Evolutionary conservation across 2,113 vertebrate species (phyloP).

Genomic region (Pituophis catenifer): DNA sequence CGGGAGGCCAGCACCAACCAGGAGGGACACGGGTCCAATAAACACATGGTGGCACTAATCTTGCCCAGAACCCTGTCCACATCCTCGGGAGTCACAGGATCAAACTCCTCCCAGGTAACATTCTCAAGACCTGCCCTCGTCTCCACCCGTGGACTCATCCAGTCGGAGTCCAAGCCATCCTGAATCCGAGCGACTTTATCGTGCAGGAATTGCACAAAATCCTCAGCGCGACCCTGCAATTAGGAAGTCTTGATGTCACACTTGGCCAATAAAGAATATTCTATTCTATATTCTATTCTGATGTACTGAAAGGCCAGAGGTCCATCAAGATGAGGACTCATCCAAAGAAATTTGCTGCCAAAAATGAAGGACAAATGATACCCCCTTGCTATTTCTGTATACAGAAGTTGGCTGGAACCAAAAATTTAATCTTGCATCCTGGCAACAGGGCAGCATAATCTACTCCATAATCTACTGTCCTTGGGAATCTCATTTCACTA

Average conservation of each 20-base stretch:
- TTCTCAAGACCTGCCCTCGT: no score
- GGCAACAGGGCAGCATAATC: neutral
- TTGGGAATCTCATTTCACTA: neutral
- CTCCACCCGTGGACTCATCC: no score
- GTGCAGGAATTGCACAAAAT: no score
- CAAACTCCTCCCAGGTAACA: no score
- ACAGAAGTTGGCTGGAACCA: neutral
- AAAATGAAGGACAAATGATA: neutral
- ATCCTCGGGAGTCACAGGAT: no score
- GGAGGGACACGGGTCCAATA: no score
- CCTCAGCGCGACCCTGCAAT: no score
- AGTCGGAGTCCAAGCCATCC: no score
- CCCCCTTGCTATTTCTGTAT: neutral
- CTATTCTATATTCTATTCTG: neutral
- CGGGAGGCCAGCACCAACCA: no score
- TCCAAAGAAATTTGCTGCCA: neutral
- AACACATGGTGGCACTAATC: no score
- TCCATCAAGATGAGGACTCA: neutral
- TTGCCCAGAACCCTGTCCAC: no score
- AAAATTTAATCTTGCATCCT: neutral
- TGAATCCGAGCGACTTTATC: no score
- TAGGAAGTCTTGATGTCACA: neutral
- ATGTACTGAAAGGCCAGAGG: neutral
- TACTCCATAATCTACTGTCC: neutral
- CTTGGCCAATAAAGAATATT: neutral